phyloP scores from a whole-genome alignment of 2,113 vertebrate species.

The Psittacula cyanocephala region DNA sequence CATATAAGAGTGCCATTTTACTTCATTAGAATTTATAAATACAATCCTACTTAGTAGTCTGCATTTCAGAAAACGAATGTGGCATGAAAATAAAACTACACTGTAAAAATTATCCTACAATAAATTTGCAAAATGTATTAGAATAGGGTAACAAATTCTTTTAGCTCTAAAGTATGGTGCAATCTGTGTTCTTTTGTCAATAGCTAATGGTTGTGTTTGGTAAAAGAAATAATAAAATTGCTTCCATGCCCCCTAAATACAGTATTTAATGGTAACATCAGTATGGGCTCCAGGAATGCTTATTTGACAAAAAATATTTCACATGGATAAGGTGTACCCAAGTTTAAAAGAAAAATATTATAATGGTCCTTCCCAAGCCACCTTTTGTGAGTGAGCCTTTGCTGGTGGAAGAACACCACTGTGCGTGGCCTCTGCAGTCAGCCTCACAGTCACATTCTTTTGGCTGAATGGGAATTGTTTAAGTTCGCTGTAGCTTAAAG shows the following conservation, averaged over 20 bases:
- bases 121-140: not conserved
- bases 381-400: not conserved
- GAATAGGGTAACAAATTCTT: not conserved
- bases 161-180: not conserved
- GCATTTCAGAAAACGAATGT: not conserved
- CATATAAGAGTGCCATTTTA: not conserved
- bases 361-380: not conserved
- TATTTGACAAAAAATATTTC: constrained; percentile 10
- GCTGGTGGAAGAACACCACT: not conserved
- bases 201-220: not conserved
- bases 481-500: not conserved
- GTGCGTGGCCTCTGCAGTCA: not conserved
- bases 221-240: not conserved
- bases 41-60: not conserved
- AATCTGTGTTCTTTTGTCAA: not conserved
- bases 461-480: not conserved
- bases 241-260: not conserved
- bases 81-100: not conserved
- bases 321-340: not conserved
- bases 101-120: not conserved
- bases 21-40: not conserved
- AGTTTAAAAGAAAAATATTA: not conserved
- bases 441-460: not conserved
- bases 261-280: constrained; percentile 24
- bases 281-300: not conserved